Evolutionary conservation across 2,888 invertebrate genomes (phyloP).

Genomic region (Tuta absoluta): DNA sequence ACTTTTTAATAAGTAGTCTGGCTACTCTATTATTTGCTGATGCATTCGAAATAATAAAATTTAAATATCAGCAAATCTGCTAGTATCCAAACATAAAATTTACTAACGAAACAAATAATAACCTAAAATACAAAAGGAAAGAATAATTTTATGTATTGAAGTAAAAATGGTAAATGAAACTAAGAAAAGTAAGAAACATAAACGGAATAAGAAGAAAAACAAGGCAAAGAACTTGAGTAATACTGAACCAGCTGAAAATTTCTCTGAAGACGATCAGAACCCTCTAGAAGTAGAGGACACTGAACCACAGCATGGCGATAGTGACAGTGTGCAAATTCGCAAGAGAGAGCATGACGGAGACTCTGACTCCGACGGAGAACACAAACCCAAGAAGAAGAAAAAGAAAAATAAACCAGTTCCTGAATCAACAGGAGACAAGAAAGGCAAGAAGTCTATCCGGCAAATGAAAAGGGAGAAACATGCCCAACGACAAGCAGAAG

Average conservation of each 20-base stretch:
- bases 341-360: conserved; percentile 41
- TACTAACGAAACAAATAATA: background rate
- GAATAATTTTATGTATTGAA: background rate
- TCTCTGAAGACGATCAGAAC: conserved; percentile 8
- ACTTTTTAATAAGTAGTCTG: background rate
- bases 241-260: background rate
- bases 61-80: background rate
- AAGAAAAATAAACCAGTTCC: conserved; percentile 56
- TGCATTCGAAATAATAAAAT: background rate
- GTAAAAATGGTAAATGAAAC: conserved; percentile 47
- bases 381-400: conserved; percentile 59
- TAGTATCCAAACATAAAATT: background rate
- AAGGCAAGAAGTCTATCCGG: conserved; percentile 82
- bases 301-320: conserved; percentile 35
- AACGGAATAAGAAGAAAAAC: conserved; percentile 43
- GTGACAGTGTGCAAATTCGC: conserved; percentile 29
- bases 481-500: conserved; percentile 78
- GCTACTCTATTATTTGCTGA: background rate
- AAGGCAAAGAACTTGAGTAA: conserved; percentile 30
- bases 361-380: conserved; percentile 53
- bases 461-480: conserved; percentile 84
- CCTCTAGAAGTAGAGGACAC: conserved; percentile 19
- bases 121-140: conserved; percentile 18
- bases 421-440: conserved; percentile 58
- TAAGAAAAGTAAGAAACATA: conserved; percentile 47